phyloP scores from a whole-genome alignment of 2,797 vertebrate genomes.

The Capromys pilorides region DNA sequence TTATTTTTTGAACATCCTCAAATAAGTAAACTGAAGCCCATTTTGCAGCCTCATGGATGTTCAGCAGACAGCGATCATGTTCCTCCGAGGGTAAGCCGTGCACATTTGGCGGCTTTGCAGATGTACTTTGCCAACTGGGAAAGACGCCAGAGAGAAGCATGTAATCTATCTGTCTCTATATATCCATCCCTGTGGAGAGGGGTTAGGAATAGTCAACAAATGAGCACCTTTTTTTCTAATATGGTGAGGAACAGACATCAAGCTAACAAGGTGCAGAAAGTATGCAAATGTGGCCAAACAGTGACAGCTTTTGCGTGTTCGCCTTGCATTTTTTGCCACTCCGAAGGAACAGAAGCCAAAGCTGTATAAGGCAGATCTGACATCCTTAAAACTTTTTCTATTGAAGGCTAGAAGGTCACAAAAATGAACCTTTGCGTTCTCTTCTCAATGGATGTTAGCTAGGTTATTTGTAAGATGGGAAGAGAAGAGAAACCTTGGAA shows the following conservation, averaged over 20 bases:
- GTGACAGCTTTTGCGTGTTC: not conserved
- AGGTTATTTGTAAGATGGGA: slow-evolving; percentile 33
- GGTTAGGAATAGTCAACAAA: not conserved
- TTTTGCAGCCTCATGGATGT: not conserved
- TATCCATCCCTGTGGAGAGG: not conserved
- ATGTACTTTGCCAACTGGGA: not conserved
- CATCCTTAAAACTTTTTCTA: slow-evolving; percentile 5
- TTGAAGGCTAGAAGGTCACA: not conserved
- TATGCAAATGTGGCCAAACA: not conserved
- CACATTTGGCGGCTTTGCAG: slow-evolving; percentile 14
- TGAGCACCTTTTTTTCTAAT: not conserved
- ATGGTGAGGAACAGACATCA: not conserved
- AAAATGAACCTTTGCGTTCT: not conserved
- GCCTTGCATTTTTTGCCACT: slow-evolving; percentile 9
- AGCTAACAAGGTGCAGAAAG: slow-evolving; percentile 34
- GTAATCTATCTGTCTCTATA: not conserved
- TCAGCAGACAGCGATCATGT: not conserved
- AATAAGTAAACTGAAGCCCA: not conserved
- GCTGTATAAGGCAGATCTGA: not conserved
- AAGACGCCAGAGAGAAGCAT: not conserved
- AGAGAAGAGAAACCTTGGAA: slow-evolving; percentile 11
- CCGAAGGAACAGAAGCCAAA: slow-evolving; percentile 24
- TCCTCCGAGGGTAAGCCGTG: not conserved
- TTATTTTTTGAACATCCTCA: slow-evolving; percentile 26
- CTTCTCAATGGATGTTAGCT: not conserved